Percentiles rank a stretch among this genome's conserved stretches.
These are phyloP conservation scores for Xanthorhoe designata DNA, from an alignment of 2,888 invertebrate species.

Conservation along the genomic window DNA sequence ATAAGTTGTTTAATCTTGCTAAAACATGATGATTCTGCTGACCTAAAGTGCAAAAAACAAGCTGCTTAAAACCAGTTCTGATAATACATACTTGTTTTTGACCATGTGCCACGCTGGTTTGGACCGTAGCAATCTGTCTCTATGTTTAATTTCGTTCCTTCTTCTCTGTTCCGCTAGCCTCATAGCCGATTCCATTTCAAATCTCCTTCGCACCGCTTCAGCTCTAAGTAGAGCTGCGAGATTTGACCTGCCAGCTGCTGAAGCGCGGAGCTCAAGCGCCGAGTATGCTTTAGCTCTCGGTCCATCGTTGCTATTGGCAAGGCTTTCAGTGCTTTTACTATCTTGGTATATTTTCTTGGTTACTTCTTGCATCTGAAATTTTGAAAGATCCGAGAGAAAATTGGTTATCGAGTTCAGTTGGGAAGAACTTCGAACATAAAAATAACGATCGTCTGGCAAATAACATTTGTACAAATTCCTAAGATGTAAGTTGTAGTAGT, in stretches of 20 bases:
- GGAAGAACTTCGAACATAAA: no score
- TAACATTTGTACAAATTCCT: background rate
- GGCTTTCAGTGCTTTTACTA: constrained; percentile 66
- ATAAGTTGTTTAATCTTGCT: background rate
- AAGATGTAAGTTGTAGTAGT: no score
- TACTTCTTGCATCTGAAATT: constrained; percentile 72
- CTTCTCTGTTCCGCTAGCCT: constrained; percentile 86
- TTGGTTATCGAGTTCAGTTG: background rate
- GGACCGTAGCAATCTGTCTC: constrained; percentile 85
- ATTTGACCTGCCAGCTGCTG: constrained; percentile 84
- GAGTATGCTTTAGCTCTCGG: constrained; percentile 76
- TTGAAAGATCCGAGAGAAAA: background rate
- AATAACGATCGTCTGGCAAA: no score
- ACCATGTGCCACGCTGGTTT: constrained; percentile 90
- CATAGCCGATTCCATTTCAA: constrained; percentile 87
- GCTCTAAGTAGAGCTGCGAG: constrained; percentile 88
- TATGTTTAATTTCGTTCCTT: constrained; percentile 84
- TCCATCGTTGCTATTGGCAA: constrained; percentile 54
- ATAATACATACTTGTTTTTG: constrained; percentile 80
- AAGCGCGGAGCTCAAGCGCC: constrained; percentile 72
- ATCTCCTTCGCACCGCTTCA: constrained; percentile 86
- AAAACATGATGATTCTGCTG: background rate
- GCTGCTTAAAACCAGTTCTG: constrained; percentile 7
- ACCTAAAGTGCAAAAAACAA: constrained; percentile 7
- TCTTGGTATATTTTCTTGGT: constrained; percentile 72